Conservation (phyloP, 2,797 vertebrate species). For the Cossypha caffra region DNA sequence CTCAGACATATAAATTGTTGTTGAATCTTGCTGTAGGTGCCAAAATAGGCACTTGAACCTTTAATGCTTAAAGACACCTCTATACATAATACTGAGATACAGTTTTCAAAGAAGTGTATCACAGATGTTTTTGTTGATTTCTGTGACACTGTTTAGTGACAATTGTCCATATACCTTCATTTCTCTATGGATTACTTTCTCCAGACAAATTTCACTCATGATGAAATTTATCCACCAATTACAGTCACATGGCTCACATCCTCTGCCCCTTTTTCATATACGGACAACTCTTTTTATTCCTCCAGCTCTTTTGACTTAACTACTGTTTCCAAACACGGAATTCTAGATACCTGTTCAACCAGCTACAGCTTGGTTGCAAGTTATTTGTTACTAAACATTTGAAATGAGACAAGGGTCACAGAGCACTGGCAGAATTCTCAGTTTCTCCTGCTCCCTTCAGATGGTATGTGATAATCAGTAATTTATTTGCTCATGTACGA, state of each 20-base stretch:
- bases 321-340: neutral
- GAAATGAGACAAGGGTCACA: neutral
- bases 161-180: neutral
- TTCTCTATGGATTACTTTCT: neutral
- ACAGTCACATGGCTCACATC: neutral
- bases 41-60: neutral
- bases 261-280: neutral
- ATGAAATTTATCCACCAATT: no score
- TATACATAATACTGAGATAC: neutral
- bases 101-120: neutral
- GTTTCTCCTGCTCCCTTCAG: neutral
- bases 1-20: neutral
- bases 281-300: neutral
- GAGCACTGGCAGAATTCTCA: neutral
- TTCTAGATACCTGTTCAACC: neutral
- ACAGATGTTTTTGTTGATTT: neutral
- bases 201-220: neutral
- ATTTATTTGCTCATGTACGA: neutral
- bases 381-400: neutral
- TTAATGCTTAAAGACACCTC: neutral
- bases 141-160: neutral
- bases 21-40: neutral
- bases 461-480: rapidly evolving
- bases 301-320: neutral
- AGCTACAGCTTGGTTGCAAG: neutral